Evolutionary conservation across 92 coral and sea anemone species (phyloP).

Genomic region (Epizoanthus rinbou): DNA sequence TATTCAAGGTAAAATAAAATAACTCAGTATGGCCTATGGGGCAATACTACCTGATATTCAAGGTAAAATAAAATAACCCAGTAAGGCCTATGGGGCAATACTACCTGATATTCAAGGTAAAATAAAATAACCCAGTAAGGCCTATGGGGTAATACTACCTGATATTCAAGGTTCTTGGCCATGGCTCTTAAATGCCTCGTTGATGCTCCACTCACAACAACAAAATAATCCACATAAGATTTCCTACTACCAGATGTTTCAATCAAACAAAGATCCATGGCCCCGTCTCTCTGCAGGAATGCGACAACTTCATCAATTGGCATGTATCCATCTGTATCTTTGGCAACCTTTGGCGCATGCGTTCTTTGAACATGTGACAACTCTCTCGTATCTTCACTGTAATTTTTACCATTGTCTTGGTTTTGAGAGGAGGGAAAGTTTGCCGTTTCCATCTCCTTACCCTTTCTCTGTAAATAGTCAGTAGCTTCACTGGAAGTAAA

Average conservation of each 20-base stretch:
- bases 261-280: constrained; percentile 84
- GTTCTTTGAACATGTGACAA: neutral
- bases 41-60: too few relatives aligned
- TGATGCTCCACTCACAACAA: constrained; percentile 91
- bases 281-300: constrained; percentile 79
- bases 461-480: neutral
- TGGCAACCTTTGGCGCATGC: constrained; percentile 16
- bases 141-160: constrained; percentile 55
- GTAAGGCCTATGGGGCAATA: too few relatives aligned
- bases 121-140: too few relatives aligned
- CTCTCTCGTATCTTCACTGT: neutral
- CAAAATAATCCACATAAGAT: constrained; percentile 92
- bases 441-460: too few relatives aligned
- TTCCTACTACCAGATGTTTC: constrained; percentile 77
- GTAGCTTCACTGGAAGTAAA: neutral
- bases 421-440: neutral
- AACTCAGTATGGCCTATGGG: too few relatives aligned
- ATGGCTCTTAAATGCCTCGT: constrained; percentile 90
- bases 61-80: too few relatives aligned
- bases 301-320: constrained; percentile 66
- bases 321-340: constrained; percentile 67
- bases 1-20: too few relatives aligned
- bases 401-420: too few relatives aligned
- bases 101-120: too few relatives aligned
- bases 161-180: constrained; percentile 88